Evolutionary conservation across 2,888 invertebrate species (phyloP).

Genomic region (Pyrocoelia pectoralis): DNA sequence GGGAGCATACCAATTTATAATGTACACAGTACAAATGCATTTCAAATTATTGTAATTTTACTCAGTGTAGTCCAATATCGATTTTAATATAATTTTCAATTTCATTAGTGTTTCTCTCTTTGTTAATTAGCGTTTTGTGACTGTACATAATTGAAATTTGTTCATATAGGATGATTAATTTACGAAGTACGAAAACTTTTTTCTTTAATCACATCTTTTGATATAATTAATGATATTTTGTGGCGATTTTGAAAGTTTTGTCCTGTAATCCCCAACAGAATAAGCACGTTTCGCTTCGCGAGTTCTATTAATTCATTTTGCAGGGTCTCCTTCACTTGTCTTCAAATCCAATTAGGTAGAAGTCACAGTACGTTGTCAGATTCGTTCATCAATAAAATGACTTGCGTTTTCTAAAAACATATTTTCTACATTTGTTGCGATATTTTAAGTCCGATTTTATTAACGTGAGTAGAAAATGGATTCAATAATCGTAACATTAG

Average conservation of each 20-base stretch:
- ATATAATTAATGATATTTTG: constrained; percentile 54
- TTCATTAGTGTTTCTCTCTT: too few species aligned
- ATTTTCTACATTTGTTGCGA: constrained; percentile 52
- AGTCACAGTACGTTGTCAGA: constrained; percentile 55
- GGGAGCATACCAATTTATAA: too few species aligned
- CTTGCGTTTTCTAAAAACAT: constrained; percentile 52
- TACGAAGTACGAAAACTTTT: neutral
- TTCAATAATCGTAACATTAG: constrained; percentile 6
- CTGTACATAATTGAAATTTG: too few species aligned
- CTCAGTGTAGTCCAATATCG: too few species aligned
- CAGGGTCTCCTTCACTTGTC: constrained; percentile 45
- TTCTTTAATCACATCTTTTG: constrained; percentile 29
- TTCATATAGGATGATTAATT: neutral
- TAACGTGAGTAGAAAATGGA: neutral
- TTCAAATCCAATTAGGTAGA: constrained; percentile 57
- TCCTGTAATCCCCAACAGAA: constrained; percentile 45
- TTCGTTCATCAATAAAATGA: constrained; percentile 54
- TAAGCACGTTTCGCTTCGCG: constrained; percentile 50
- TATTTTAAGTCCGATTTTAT: neutral
- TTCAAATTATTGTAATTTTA: too few species aligned
- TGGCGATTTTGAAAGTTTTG: constrained; percentile 53
- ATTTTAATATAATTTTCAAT: too few species aligned
- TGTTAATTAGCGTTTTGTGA: too few species aligned
- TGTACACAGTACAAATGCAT: too few species aligned
- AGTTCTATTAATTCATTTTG: constrained; percentile 55